Base-by-base conservation (phyloP, 2,797 vertebrate species). In the Cyclura pinguis region DNA sequence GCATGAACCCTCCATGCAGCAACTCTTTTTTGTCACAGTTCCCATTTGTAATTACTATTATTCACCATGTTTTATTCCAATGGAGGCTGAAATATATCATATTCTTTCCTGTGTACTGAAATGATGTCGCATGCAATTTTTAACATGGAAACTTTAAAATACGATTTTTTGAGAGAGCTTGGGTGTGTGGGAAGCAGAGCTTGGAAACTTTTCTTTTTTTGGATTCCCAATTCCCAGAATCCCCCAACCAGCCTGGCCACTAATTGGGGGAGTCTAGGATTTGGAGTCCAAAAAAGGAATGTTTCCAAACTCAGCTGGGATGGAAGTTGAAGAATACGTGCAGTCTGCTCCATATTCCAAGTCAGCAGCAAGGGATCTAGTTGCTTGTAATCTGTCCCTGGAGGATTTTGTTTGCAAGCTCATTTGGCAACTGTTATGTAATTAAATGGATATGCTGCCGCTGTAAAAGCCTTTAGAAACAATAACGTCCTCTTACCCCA, bases 401-500 rank as follows among this genome's bases (percentile, higher is more conserved):
- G 1, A 24, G 47, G 59, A 67, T 84, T 87, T 87, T 87, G 35
- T 77, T 85, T 88, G 69, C 32, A 35, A 73, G 38, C 47, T 57
- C 77, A 52, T 38, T 80, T n/a, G 57, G 80, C 22, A 67, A 85
- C n/a, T 62, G 57, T 24, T 6, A 24, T 50, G 38, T 80, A 42
- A 88, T 88, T 85, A 88, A 77, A 88, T 27, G 55, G 32, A 85
- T 57, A 47, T 47, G 42, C 42, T 27, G 9, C 47, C 27, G 29
- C 2, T 62, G 50, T n/a, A 42, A 87, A 4, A 4, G 1, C 12
- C 4, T 78, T 16, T 29, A 83, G 80, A 74, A 84, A 50, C 80
- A 85, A 42, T 57, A 74, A 67, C 85, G 81, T 32, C 13, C 73
- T 67, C 86, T 89, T 16, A 90, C n/a, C 84, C 55, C 35, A 84